Evolutionary conservation across 2,888 invertebrate genomes (phyloP).

Genomic region (Cheiracanthium punctorium): DNA sequence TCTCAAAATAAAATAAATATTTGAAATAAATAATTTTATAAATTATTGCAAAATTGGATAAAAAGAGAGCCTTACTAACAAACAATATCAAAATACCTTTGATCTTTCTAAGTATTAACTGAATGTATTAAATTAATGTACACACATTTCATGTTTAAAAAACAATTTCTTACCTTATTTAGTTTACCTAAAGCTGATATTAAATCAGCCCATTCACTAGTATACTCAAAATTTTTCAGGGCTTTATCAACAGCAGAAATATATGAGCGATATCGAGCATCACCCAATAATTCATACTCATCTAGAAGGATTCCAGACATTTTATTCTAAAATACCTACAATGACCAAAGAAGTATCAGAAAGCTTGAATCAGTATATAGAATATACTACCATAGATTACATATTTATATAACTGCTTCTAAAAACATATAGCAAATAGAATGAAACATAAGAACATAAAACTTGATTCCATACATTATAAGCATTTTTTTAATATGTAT

Average conservation of each 20-base stretch:
- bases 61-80: too few relatives aligned
- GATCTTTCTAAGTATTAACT: too few relatives aligned
- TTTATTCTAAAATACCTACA: slow-evolving; percentile 26
- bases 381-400: background rate
- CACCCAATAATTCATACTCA: slow-evolving; percentile 87
- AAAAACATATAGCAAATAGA: background rate
- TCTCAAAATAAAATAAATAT: too few relatives aligned
- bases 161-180: slow-evolving; percentile 83
- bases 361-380: background rate
- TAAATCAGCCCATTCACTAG: slow-evolving; percentile 96
- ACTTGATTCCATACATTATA: too few relatives aligned
- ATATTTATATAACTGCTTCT: too few relatives aligned
- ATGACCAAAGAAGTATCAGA: background rate
- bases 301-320: slow-evolving; percentile 80
- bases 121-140: too few relatives aligned
- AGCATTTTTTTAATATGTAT: too few relatives aligned
- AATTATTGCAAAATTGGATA: too few relatives aligned
- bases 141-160: too few relatives aligned
- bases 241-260: slow-evolving; percentile 90
- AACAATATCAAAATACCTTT: too few relatives aligned
- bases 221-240: slow-evolving; percentile 91
- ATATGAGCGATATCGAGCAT: slow-evolving; percentile 82
- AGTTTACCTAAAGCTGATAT: slow-evolving; percentile 92
- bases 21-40: too few relatives aligned
- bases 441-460: too few relatives aligned